A percentile compares a stretch with the other conserved stretches of the same genome.
These are phyloP conservation scores for Ceuthmochares aereus DNA, from an alignment of 2,113 vertebrate genomes.

Conservation along the genomic window DNA sequence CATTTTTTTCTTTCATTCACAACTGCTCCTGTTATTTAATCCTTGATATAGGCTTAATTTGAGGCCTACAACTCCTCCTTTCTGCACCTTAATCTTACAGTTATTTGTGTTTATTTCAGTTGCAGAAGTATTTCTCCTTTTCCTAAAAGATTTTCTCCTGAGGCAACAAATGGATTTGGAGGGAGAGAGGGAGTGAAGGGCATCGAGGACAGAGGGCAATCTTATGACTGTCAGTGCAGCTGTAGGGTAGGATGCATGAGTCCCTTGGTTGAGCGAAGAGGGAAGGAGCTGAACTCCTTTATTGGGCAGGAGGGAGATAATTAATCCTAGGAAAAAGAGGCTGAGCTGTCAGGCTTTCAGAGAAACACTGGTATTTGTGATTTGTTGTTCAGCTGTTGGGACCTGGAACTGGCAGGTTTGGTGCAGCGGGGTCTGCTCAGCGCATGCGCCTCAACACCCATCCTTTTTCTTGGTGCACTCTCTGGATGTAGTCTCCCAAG, in stretches of 20 bases:
- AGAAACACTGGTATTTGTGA: background rate
- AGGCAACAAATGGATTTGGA: background rate
- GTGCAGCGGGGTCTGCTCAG: background rate
- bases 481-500: background rate
- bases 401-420: background rate
- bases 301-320: conserved; percentile 32
- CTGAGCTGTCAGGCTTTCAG: conserved; percentile 5
- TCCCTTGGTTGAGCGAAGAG: background rate
- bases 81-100: background rate
- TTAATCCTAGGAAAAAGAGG: background rate
- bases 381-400: background rate
- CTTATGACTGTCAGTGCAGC: fast-evolving
- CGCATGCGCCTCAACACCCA: fast-evolving
- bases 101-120: background rate
- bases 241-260: background rate
- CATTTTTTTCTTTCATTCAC: background rate
- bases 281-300: background rate
- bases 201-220: background rate
- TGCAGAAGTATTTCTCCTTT: background rate
- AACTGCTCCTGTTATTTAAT: background rate
- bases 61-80: background rate
- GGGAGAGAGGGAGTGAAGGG: background rate
- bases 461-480: background rate
- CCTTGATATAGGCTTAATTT: background rate
- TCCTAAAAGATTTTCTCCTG: background rate